Evolutionary conservation across 2,888 invertebrate species (phyloP).

Genomic region (Mimas tiliae): DNA sequence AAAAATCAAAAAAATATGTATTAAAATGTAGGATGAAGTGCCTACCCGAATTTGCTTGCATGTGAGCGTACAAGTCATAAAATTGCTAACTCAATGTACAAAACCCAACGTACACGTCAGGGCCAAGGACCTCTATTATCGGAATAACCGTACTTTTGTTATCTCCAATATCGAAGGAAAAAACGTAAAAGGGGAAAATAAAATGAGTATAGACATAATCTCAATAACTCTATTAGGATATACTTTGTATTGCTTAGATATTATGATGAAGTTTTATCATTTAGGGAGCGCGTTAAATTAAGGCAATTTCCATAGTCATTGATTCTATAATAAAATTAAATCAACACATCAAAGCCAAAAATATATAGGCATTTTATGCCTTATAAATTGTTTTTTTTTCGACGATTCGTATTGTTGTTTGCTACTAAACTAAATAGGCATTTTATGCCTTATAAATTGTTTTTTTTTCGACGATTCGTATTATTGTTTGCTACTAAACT

Average conservation of each 20-base stretch:
- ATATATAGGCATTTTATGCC: too few relatives aligned
- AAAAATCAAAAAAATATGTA: too few relatives aligned
- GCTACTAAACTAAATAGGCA: too few relatives aligned
- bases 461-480: too few relatives aligned
- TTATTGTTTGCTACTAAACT: too few relatives aligned
- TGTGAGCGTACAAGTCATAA: conserved; percentile 1
- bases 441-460: too few relatives aligned
- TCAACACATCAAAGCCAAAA: too few relatives aligned
- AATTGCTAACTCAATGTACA: conserved; percentile 6
- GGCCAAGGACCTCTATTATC: conserved; percentile 36
- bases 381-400: too few relatives aligned
- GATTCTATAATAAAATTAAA: background rate
- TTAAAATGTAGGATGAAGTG: background rate
- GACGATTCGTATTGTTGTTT: too few relatives aligned
- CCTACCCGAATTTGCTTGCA: background rate
- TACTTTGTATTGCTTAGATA: background rate
- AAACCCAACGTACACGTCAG: conserved; percentile 22
- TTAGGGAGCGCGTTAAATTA: too few relatives aligned
- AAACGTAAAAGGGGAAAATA: background rate
- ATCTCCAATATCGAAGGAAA: conserved; percentile 6
- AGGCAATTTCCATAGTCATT: background rate
- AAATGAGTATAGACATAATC: background rate
- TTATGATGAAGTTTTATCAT: background rate
- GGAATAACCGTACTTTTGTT: conserved; percentile 11
- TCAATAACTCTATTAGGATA: background rate